Conservation (phyloP, 1,140 invertebrate species). For the Caenorhabditis tropicalis region DNA sequence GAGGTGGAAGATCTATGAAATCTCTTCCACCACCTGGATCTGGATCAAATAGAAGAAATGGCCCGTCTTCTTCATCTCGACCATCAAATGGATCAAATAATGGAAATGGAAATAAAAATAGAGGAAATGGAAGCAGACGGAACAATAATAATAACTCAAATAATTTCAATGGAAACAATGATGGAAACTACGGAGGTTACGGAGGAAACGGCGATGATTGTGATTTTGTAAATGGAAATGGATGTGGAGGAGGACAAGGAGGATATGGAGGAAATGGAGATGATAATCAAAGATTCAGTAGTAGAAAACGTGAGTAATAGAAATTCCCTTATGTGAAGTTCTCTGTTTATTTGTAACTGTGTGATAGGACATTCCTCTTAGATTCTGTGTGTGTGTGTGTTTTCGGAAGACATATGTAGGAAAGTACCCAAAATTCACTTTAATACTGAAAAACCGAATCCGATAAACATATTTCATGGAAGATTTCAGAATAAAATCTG, state of each 20-base stretch:
- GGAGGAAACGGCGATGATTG: neutral
- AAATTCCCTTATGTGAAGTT: too few species aligned
- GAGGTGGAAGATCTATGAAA: neutral
- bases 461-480: too few species aligned
- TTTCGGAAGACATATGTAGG: too few species aligned
- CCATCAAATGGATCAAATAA: neutral
- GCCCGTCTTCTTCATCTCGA: neutral
- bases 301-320: neutral
- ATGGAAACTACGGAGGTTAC: neutral
- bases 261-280: neutral
- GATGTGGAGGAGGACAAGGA: neutral
- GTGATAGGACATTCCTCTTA: too few species aligned
- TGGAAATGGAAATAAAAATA: neutral
- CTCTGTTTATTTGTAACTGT: too few species aligned
- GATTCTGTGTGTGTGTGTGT: too few species aligned
- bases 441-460: too few species aligned
- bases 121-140: neutral
- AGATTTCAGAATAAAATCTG: too few species aligned
- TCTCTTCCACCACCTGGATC: neutral
- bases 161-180: neutral
- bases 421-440: too few species aligned
- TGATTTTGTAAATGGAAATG: neutral
- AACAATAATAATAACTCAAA: neutral
- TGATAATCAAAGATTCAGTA: conserved; percentile 24
- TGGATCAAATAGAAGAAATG: conserved; percentile 16